Conservation (phyloP, 1,140 invertebrate species). For the Aphelenchoides besseyi region DNA sequence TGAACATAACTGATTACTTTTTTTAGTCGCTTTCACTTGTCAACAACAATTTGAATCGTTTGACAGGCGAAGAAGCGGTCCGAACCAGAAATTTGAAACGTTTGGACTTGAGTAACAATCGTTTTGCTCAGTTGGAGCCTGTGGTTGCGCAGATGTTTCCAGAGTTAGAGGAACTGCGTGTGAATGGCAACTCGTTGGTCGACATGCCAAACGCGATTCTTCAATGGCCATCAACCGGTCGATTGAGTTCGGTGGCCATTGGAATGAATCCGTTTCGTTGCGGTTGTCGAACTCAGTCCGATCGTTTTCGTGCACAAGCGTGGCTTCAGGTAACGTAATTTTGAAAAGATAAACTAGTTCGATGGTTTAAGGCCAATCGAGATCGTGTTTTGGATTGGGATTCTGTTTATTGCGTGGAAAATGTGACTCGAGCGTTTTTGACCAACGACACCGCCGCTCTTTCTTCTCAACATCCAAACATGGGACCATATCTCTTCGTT, state of each 20-base stretch:
- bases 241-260: conserved; percentile 30
- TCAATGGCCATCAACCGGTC: background rate
- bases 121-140: conserved; percentile 22
- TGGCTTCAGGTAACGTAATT: conserved; percentile 44
- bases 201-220: conserved; percentile 32
- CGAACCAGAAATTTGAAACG: conserved; percentile 18
- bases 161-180: conserved; percentile 36
- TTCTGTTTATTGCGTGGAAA: conserved; percentile 53
- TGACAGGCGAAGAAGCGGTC: conserved; percentile 37
- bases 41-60: conserved; percentile 37
- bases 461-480: conserved; percentile 47
- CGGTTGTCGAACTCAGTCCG: conserved; percentile 41
- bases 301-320: conserved; percentile 23
- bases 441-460: conserved; percentile 55
- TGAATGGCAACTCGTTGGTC: conserved; percentile 36
- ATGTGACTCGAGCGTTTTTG: conserved; percentile 52
- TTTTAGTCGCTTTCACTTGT: conserved; percentile 47
- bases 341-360: no score
- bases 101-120: conserved; percentile 34
- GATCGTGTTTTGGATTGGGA: conserved; percentile 36
- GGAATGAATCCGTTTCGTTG: conserved; percentile 54
- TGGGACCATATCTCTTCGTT: conserved; percentile 50
- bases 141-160: conserved; percentile 39
- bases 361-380: no score
- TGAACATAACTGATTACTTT: background rate